Evolutionary conservation across 2,113 vertebrate genomes (phyloP), one percentile per base, ranked within the genome.

Genomic region (Hucho hucho): DNA sequence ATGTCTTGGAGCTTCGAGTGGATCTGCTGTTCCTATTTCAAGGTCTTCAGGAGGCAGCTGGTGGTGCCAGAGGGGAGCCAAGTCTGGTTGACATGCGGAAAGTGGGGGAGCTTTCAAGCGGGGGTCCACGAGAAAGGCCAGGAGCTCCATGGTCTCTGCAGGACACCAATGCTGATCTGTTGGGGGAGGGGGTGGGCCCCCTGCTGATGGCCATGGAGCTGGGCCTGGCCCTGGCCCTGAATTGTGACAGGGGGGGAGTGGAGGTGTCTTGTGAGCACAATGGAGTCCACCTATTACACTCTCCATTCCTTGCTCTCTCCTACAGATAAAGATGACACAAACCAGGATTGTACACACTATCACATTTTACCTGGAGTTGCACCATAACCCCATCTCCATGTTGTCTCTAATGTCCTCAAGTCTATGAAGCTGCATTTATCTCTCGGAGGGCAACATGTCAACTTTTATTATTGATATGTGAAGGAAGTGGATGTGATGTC

Each of bases 271-370:
- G 94, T 63, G 64, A 74, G 32, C 49, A 65, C 2, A 79, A 83
- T 0, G 88, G 88, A 0, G 86, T 94, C 0, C 84, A 78, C n/a
- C 86, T 93, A 2, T 74, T 81, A 26, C 91, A 94, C 56, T 61
- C 89, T 2, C 94, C 94, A 4, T 94, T 95, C 81, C 85, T 94
- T 9, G 84, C 89, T 56, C 69, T 94, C 53, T 90, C 91, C 25
- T 92, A 93, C 81, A 81, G 84, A 82, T 91, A 83, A 82, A 22
- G 43, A 24, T 25, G 53, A 43, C 43, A 9, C 43, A 22, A 20
- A 59, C 69, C n/a, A 24, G 13, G 7, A 26, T 46, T 22, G 14
- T 64, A 4, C 22, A 11, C 32, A 18, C 2, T 11, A 37, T 73
- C 24, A 46, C 32, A 69, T 47, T 46, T 37, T n/a, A 16, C 7